Evolutionary conservation across 2,888 invertebrate species (phyloP), one percentile per base, ranked within the genome.

Genomic region (Leptarthrus brevirostris): DNA sequence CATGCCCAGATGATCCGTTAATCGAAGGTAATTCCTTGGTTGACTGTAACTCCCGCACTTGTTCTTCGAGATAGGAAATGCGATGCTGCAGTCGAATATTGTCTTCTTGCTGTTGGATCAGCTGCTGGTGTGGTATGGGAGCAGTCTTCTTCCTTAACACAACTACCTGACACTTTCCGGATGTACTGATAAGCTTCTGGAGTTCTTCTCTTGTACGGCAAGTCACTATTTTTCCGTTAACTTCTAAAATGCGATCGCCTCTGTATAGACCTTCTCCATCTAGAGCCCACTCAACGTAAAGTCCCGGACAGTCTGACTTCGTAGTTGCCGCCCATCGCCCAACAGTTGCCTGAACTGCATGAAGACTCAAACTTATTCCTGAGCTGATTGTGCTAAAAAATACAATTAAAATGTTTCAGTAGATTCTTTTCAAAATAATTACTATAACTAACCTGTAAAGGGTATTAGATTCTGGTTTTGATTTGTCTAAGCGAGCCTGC

Each of bases 1-100:
- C 89, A 81, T 92, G 92, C 1, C 81, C 77, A 8, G 74, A 73
- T 36, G 72, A 66, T 10, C 56, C 30, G n/a, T 73, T 30, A 5
- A 66, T 20, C 1, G 24, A 24, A 22, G 71, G 44, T 30, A 54
- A 3, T 24, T 83, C 83, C 76, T 85, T 84, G 1, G 79, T 78
- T 1, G 77, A 83, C 71, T 90, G 86, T 61, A 91, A 83, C 78
- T 90, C 90, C 0, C 87, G 86, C 77, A 94, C 94, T 85, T 95
- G 95, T 81, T 95, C 95, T 83, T 96, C 95, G 74, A 96, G 88
- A 84, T 95, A 95, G 1, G 94, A 93, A 80, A 95, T 95, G 78
- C 95, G 88, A 84, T 95, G 95, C 12, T 94, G 94, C 75, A 95
- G 87, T 66, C 95, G 87, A 75, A 94, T 90, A 86, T 94, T 95